Evolutionary conservation across 2,888 invertebrate species (phyloP).

Genomic region (Drosophila yooni): DNA sequence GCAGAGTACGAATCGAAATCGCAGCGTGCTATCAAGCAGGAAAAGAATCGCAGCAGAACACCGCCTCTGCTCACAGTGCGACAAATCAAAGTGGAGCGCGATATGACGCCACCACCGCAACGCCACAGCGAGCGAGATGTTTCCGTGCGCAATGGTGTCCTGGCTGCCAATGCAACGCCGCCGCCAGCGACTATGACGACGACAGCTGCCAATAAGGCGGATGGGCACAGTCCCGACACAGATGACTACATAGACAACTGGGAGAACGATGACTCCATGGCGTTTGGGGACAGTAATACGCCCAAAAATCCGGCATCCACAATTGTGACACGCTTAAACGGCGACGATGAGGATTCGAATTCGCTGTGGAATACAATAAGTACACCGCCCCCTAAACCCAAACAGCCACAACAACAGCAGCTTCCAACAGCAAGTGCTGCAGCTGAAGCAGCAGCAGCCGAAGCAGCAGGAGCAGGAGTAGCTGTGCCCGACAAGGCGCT

Average conservation of each 20-base stretch:
- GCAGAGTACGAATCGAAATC: slow-evolving; percentile 14
- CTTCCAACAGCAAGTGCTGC: slow-evolving; percentile 6
- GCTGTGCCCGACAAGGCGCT: slow-evolving; percentile 36
- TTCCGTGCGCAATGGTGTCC: slow-evolving; percentile 37
- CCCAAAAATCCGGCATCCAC: slow-evolving; percentile 50
- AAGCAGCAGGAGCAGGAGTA: neutral
- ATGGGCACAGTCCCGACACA: slow-evolving; percentile 83
- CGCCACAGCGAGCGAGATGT: slow-evolving; percentile 17
- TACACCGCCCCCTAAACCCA: slow-evolving; percentile 66
- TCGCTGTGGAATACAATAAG: slow-evolving; percentile 68
- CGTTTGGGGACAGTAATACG: slow-evolving; percentile 72
- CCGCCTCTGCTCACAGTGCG: slow-evolving; percentile 46
- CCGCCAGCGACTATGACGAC: neutral
- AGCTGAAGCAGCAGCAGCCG: neutral
- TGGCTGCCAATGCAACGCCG: slow-evolving; percentile 49
- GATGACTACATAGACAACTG: slow-evolving; percentile 85
- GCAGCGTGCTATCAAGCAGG: slow-evolving; percentile 50
- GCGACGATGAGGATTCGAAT: slow-evolving; percentile 71
- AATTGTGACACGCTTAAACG: slow-evolving; percentile 22
- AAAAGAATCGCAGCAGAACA: slow-evolving; percentile 54
- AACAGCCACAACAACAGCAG: slow-evolving; percentile 7
- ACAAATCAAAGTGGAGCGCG: slow-evolving; percentile 58
- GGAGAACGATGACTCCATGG: slow-evolving; percentile 83
- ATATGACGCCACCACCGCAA: slow-evolving; percentile 49
- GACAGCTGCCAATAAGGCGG: slow-evolving; percentile 2